Evolutionary conservation across 2,113 vertebrate species (phyloP), one percentile per base, ranked within the genome.

Genomic region (Tauraco erythrolophus): DNA sequence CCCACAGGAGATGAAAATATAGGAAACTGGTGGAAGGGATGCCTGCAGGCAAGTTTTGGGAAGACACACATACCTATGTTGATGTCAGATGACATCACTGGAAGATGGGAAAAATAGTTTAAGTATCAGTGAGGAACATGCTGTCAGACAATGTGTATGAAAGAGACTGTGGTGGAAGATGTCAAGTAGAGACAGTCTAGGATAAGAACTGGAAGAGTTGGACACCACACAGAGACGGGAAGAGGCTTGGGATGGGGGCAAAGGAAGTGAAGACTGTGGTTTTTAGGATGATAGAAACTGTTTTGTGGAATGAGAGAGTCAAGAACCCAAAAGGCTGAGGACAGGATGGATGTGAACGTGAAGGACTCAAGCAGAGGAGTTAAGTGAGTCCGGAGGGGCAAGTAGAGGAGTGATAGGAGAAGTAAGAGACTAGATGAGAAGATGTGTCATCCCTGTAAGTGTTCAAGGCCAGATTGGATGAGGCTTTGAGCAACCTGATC

Each of bases 51-150:
- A 7, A 23, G 17, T 50, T 79, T 85, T 41, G 25, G 45, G 57
- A 58, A 69, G 64, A 35, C 30, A 10, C 0, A 0, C 5, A 9
- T 31, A 28, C 14, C 30, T 60, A 0, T 74, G 19, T 18, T 19
- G 51, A 53, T 62, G 28, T 37, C 74, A 25, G n/a, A 12, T 89
- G n/a, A 23, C 43, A 4, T 75, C 2, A 18, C 1, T 68, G 69
- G 60, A 71, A 85, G 78, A 75, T 37, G 46, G 14, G 19, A n/a
- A 3, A 88, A 80, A 35, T 9, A 54, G 11, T 72, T 50, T 77
- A 24, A 19, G 28, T 89, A 19, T 77, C 57, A 45, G 14, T 54
- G 53, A 69, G 53, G 41, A 80, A 27, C 23, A 19, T 76, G 19
- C 25, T 88, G 43, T 60, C 39, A 53, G 41, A 43, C 0, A 0